Evolutionary conservation across 2,113 vertebrate genomes (phyloP).

Genomic region (Trichechus manatus): DNA sequence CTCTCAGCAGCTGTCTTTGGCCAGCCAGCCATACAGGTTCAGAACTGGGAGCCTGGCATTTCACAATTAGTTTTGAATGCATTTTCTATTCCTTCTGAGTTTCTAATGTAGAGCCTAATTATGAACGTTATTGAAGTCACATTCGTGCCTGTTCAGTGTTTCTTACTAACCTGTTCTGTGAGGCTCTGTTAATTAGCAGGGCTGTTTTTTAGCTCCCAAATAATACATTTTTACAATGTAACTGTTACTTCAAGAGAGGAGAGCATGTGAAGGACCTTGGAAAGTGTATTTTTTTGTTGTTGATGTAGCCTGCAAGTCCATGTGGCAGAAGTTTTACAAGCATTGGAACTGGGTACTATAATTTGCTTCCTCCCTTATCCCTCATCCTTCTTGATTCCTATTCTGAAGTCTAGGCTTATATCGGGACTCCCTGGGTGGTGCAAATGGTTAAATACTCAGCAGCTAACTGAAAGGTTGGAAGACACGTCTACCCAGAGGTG

Average conservation of each 20-base stretch:
- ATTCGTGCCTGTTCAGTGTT: background rate
- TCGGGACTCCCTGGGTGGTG: background rate
- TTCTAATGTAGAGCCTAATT: background rate
- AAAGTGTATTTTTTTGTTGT: too few species aligned
- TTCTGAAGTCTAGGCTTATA: background rate
- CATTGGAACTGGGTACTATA: background rate
- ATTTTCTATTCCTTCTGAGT: background rate
- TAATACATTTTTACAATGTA: background rate
- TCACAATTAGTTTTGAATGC: fast-evolving
- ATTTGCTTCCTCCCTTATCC: background rate
- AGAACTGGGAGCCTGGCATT: background rate
- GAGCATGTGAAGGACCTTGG: fast-evolving
- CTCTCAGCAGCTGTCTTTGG: background rate
- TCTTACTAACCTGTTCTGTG: background rate
- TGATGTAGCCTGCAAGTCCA: background rate
- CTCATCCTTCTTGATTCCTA: background rate
- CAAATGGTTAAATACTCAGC: too few species aligned
- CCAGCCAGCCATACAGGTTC: background rate
- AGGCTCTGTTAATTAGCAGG: background rate
- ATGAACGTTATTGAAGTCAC: background rate
- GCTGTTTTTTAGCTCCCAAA: background rate
- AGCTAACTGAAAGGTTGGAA: too few species aligned
- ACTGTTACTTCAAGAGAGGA: too few species aligned
- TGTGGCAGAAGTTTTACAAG: too few species aligned
- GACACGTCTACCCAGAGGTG: too few species aligned